Conservation (phyloP, 2,888 invertebrate species). For the Drosophila leonis region DNA sequence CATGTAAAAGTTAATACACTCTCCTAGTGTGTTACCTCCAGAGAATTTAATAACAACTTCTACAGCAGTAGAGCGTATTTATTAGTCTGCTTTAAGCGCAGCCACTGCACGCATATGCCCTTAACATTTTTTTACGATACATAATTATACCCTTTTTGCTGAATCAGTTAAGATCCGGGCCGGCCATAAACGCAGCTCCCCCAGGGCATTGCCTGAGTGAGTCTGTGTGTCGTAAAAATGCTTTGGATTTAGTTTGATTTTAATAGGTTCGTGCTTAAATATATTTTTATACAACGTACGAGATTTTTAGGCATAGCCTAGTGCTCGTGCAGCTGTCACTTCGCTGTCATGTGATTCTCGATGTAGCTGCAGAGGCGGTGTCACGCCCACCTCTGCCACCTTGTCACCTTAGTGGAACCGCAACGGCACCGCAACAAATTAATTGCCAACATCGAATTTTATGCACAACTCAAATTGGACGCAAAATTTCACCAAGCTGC, state of each 20-base stretch:
- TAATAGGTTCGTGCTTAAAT: slow-evolving; percentile 60
- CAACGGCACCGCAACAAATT: slow-evolving; percentile 71
- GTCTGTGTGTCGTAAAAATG: slow-evolving; percentile 42
- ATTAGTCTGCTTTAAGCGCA: not conserved
- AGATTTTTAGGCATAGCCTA: slow-evolving; percentile 31
- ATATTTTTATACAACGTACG: slow-evolving; percentile 48
- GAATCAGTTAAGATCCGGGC: slow-evolving; percentile 34
- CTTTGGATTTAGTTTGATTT: slow-evolving; percentile 69
- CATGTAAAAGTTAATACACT: not conserved
- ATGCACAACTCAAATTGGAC: slow-evolving; percentile 49
- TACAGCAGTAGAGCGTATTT: slow-evolving; percentile 17
- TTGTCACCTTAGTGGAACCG: slow-evolving; percentile 45
- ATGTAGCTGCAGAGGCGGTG: slow-evolving; percentile 1
- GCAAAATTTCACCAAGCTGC: slow-evolving; percentile 27
- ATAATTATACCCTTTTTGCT: slow-evolving; percentile 73
- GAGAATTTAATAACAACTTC: not conserved
- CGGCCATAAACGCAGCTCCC: slow-evolving; percentile 49
- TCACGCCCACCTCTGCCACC: slow-evolving; percentile 25
- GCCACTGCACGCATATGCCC: not conserved
- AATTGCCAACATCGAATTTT: slow-evolving; percentile 46
- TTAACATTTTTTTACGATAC: slow-evolving; percentile 52
- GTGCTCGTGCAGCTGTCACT: slow-evolving; percentile 30
- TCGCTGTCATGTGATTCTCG: slow-evolving; percentile 1
- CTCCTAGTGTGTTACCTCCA: not conserved
- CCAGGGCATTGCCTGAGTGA: slow-evolving; percentile 23